Base-by-base conservation (phyloP, 2,113 vertebrate genomes). In the Butastur rufipennis region DNA sequence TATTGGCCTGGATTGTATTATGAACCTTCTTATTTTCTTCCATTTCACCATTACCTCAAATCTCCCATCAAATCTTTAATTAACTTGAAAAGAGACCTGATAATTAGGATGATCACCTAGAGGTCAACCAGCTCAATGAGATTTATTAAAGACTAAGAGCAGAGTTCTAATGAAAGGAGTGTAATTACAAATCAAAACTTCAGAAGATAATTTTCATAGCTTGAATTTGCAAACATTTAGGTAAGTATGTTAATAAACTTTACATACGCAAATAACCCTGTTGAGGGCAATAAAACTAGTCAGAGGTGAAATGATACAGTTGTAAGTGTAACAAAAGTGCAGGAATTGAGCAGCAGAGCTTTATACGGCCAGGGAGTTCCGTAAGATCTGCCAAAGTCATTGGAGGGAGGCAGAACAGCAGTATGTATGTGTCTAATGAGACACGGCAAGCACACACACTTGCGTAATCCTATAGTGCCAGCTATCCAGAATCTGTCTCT, bases 171-270 rank as follows among this genome's bases (percentile, higher is more conserved):
- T 89, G 77, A 95, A 89, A 95, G 47, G 29, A 94, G 9, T 20
- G 13, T 40, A 53, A 81, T 79, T 94, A 65, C 25, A 89, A 95
- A 90, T 79, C 65, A 92, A 72, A 90, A 1, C n/a, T 91, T 94
- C 66, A n/a, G 40, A 75, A 93, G 73, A 26, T 79, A 56, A 61
- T 91, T 81, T 95, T 82, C 58, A 58, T 53, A 43, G 50, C 31
- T 65, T 36, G 34, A 89, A 79, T 95, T 89, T 95, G 56, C 81
- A 95, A 89, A 95, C 73, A 95, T 96, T 95, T 82, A 79, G 36
- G 40, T 75, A 84, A 87, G 43, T 38, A 48, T 53, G 66, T 70
- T 82, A 95, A 79, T 90, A 95, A 93, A 91, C 31, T 81, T 79
- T 72, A 42, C 17, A 19, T 65, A 70, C 31, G 36, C 53, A 84